phyloP scores from a whole-genome alignment of 2,797 vertebrate genomes.

The Cichlasoma orientale region DNA sequence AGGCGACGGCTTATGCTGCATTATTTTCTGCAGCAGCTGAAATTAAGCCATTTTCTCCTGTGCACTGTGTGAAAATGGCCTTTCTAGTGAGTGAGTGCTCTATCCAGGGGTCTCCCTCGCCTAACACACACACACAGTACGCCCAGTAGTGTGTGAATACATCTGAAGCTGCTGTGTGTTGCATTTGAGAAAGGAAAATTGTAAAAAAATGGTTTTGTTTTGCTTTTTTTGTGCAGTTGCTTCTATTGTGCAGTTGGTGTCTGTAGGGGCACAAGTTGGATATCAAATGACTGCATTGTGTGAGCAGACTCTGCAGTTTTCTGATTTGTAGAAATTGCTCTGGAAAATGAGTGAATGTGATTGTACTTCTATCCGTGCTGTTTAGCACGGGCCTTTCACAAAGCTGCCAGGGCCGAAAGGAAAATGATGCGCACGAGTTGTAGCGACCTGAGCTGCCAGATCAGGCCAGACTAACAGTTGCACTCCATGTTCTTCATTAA shows the following conservation, averaged over 20 bases:
- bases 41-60: background rate
- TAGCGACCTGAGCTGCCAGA: constrained; percentile 27
- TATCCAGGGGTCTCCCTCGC: background rate
- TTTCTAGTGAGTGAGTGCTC: background rate
- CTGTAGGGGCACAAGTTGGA: background rate
- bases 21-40: constrained; percentile 11
- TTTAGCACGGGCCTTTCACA: background rate
- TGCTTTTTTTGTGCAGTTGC: background rate
- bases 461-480: constrained; percentile 27
- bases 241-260: background rate
- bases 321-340: background rate
- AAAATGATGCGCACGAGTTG: constrained; percentile 16
- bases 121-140: background rate
- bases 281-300: background rate
- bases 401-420: background rate
- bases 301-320: background rate
- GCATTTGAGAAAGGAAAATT: background rate
- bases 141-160: background rate
- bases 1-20: constrained; percentile 8
- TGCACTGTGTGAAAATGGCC: background rate
- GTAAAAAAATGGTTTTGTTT: background rate
- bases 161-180: background rate
- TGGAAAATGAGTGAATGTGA: background rate
- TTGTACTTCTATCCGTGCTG: background rate
- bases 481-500: constrained; percentile 54